These are phyloP conservation scores for Manduca sexta DNA, from an alignment of 1,140 invertebrate species.

Conservation along the genomic window DNA sequence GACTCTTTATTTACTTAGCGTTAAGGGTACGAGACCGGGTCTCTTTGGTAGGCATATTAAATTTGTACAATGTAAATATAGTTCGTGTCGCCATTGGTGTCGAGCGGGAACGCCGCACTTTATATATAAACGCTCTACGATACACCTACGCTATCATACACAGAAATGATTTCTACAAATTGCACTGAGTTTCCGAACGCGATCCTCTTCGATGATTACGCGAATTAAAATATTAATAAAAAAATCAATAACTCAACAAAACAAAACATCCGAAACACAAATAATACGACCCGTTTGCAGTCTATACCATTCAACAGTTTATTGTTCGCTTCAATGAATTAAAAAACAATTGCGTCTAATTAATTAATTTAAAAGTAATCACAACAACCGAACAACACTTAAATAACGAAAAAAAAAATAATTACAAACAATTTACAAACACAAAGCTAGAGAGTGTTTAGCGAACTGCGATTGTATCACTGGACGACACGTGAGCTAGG, in stretches of 20 bases:
- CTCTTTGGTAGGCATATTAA: slow-evolving; percentile 74
- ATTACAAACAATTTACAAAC: slow-evolving; percentile 72
- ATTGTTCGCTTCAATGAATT: slow-evolving; percentile 54
- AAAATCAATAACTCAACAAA: slow-evolving; percentile 68
- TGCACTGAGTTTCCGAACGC: slow-evolving; percentile 70
- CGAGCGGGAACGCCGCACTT: slow-evolving; percentile 39
- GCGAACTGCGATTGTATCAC: slow-evolving; percentile 50
- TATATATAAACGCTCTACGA: slow-evolving; percentile 53
- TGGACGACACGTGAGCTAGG: slow-evolving; percentile 19
- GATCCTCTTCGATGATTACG: slow-evolving; percentile 65
- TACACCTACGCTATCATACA: slow-evolving; percentile 66
- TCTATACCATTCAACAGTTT: slow-evolving; percentile 66
- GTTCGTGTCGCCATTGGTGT: slow-evolving; percentile 48
- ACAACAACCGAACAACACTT: slow-evolving; percentile 74
- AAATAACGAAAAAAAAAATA: slow-evolving; percentile 70
- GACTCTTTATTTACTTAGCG: slow-evolving; percentile 65
- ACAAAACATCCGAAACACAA: slow-evolving; percentile 66
- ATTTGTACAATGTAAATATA: slow-evolving; percentile 73
- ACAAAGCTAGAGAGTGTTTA: slow-evolving; percentile 66
- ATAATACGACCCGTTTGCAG: slow-evolving; percentile 73
- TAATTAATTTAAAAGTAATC: slow-evolving; percentile 69
- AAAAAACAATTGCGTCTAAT: slow-evolving; percentile 53
- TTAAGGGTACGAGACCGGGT: slow-evolving; percentile 73
- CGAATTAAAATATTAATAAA: slow-evolving; percentile 63
- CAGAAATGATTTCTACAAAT: slow-evolving; percentile 72